These are phyloP conservation scores for Nothobranchius kuhntae DNA, from an alignment of 2,113 vertebrate species.

Conservation along the genomic window DNA sequence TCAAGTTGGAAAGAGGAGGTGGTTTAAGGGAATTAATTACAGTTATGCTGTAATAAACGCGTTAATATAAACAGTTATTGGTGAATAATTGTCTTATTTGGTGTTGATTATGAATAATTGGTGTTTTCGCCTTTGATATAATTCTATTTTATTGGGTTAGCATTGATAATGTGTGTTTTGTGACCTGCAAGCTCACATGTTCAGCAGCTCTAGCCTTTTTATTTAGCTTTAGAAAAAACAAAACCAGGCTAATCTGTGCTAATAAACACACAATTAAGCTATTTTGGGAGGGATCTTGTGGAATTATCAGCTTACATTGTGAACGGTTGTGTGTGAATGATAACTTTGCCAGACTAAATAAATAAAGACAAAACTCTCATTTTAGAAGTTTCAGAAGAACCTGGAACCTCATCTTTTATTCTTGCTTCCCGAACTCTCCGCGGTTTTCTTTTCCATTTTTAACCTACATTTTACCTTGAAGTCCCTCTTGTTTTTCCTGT, in stretches of 20 bases:
- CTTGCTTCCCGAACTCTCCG: neutral
- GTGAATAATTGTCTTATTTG: too few relatives aligned
- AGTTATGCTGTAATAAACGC: neutral
- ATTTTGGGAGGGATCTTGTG: slow-evolving; percentile 5
- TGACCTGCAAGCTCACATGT: neutral
- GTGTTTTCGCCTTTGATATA: neutral
- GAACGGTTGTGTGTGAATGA: slow-evolving; percentile 1
- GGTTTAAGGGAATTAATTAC: slow-evolving; percentile 15
- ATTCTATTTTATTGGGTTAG: neutral
- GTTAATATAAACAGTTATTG: too few relatives aligned
- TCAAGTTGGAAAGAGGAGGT: slow-evolving; percentile 60
- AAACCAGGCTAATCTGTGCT: slow-evolving; percentile 28
- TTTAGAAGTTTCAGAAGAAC: slow-evolving; percentile 43
- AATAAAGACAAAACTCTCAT: neutral
- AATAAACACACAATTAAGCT: slow-evolving; percentile 44
- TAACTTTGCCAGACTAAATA: neutral
- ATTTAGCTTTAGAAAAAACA: slow-evolving; percentile 7
- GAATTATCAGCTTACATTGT: neutral
- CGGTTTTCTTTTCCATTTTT: neutral
- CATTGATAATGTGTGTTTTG: neutral
- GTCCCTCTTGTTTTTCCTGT: slow-evolving; percentile 29
- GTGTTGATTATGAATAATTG: too few relatives aligned
- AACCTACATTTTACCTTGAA: slow-evolving; percentile 19
- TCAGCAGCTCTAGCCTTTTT: slow-evolving; percentile 2
- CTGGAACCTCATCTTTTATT: neutral